Evolutionary conservation across 2,797 vertebrate species (phyloP).

Genomic region (Sylvia borin): DNA sequence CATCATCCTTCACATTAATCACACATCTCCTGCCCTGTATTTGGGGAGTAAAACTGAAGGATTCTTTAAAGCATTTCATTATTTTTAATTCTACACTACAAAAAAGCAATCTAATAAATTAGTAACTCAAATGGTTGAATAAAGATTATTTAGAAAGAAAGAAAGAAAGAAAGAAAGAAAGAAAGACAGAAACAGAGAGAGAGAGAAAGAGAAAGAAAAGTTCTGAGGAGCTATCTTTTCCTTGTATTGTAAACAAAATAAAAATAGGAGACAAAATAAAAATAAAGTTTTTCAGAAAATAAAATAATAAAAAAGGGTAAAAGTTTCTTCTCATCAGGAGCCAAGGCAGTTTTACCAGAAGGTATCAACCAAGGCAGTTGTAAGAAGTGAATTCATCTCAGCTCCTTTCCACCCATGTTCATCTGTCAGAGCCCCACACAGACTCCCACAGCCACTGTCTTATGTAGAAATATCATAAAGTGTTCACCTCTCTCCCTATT

Average conservation of each 20-base stretch:
- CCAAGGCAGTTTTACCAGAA: not conserved
- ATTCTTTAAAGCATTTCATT: conserved; percentile 38
- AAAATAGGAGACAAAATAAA: no score
- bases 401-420: not conserved
- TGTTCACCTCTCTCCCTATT: not conserved
- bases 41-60: not conserved
- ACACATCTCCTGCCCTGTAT: not conserved
- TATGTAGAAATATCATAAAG: not conserved
- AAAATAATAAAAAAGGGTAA: not conserved
- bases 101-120: not conserved
- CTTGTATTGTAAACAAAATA: not conserved
- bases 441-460: accelerated
- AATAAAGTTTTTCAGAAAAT: not conserved
- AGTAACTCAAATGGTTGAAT: not conserved
- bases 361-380: not conserved
- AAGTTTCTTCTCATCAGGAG: not conserved
- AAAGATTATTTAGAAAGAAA: not conserved
- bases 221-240: not conserved
- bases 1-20: not conserved
- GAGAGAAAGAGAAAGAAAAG: no score
- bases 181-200: no score
- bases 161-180: no score
- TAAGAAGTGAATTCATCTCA: not conserved
- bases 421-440: accelerated
- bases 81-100: conserved; percentile 39